These are phyloP conservation scores for Strongylocentrotus purpuratus DNA, from an alignment of 35 echinoderm and acorn worm genomes.

Conservation along the genomic window DNA sequence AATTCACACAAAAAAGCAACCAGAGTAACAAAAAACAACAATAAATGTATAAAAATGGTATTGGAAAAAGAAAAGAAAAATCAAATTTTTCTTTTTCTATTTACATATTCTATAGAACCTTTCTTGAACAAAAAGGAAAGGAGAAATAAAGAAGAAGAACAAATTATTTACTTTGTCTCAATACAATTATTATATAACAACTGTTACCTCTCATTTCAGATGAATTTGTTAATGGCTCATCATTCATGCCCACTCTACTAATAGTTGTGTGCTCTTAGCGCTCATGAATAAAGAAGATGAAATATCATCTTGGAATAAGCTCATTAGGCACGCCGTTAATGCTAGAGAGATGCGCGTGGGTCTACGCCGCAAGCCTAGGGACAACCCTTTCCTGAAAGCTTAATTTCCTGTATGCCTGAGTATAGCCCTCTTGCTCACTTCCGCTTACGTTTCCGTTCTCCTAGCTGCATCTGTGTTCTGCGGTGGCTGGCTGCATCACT, in stretches of 20 bases:
- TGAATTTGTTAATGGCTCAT: neutral
- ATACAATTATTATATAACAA: neutral
- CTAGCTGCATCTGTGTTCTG: neutral
- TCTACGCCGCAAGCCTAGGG: neutral
- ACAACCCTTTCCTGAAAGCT: neutral
- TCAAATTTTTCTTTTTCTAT: too few relatives aligned
- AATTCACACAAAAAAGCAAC: too few relatives aligned
- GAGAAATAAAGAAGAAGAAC: too few relatives aligned
- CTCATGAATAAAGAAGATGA: neutral
- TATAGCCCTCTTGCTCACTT: slow-evolving; percentile 39
- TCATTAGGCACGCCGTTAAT: neutral
- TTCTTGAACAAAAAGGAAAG: too few relatives aligned
- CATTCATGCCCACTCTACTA: neutral
- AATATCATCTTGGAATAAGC: neutral
- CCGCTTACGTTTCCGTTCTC: neutral
- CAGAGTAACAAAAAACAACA: too few relatives aligned
- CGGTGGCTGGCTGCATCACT: neutral
- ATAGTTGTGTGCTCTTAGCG: neutral
- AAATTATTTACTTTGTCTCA: too few relatives aligned
- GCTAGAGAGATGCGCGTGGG: neutral
- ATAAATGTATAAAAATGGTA: too few relatives aligned
- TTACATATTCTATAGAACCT: too few relatives aligned
- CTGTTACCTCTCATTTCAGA: neutral
- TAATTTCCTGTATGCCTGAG: slow-evolving; percentile 28
- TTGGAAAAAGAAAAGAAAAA: too few relatives aligned